Percentiles rank a stretch among this genome's conserved stretches.
These are phyloP conservation scores for Acanthosepion pharaonis DNA, from an alignment of 2,888 invertebrate species.

Conservation along the genomic window DNA sequence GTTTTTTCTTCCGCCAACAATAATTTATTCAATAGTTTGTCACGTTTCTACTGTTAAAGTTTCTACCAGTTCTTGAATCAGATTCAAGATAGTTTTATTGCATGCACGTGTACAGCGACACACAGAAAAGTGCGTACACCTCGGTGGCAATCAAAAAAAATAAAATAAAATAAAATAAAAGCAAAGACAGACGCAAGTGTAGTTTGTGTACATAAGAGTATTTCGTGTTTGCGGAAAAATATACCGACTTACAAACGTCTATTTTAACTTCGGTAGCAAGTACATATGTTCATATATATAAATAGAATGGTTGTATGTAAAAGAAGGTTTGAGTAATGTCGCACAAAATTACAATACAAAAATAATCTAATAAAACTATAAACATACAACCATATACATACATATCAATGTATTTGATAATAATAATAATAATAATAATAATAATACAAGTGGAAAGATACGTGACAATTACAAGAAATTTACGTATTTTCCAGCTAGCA, in stretches of 20 bases:
- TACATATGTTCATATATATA: too few relatives aligned
- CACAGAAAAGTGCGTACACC: background rate
- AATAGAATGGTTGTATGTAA: too few relatives aligned
- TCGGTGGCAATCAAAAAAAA: background rate
- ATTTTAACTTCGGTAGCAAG: background rate
- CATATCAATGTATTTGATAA: too few relatives aligned
- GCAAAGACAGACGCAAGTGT: background rate
- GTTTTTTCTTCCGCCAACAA: background rate
- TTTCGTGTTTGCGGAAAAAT: background rate
- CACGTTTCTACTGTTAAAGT: background rate
- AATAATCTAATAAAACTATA: too few relatives aligned
- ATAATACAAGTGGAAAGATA: too few relatives aligned
- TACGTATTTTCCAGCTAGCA: too few relatives aligned
- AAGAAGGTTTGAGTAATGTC: too few relatives aligned
- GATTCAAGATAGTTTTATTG: background rate
- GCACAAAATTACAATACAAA: too few relatives aligned
- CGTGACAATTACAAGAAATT: too few relatives aligned
- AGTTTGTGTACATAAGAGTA: background rate
- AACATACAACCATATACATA: too few relatives aligned
- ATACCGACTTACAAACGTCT: background rate
- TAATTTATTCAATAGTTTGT: constrained; percentile 33
- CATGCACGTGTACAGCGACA: background rate
- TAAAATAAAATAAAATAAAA: background rate
- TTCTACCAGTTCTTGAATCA: background rate
- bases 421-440: too few relatives aligned